phyloP scores from a whole-genome alignment of 2,113 vertebrate species.

The Thermophis baileyi region DNA sequence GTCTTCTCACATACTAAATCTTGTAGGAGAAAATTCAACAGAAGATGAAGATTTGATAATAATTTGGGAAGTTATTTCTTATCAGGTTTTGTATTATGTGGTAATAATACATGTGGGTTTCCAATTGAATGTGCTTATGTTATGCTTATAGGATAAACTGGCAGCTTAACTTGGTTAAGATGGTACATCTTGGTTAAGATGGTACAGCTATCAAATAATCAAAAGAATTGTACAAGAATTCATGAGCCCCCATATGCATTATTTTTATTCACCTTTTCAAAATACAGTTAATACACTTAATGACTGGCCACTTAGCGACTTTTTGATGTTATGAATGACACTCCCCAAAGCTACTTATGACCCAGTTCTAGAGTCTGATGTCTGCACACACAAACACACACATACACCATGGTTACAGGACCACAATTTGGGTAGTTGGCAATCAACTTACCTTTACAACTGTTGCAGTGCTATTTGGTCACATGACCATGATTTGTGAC shows the following conservation, averaged over 20 bases:
- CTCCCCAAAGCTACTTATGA: background rate
- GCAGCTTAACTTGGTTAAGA: background rate
- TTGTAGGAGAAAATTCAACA: background rate
- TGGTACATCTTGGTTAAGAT: background rate
- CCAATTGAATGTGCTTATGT: background rate
- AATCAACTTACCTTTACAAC: background rate
- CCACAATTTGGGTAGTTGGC: background rate
- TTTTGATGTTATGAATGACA: background rate
- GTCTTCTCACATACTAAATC: background rate
- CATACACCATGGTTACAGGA: background rate
- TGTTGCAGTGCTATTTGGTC: background rate
- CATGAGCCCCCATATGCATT: background rate
- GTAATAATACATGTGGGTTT: no score
- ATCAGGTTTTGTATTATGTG: background rate
- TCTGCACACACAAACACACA: background rate
- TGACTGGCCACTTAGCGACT: background rate
- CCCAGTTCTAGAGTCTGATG: background rate
- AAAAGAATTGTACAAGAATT: background rate
- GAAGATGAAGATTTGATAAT: background rate
- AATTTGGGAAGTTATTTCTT: background rate
- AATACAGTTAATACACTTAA: background rate
- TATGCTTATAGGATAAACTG: background rate
- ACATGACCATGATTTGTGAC: background rate
- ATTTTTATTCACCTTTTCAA: background rate
- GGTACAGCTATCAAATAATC: background rate